Evolutionary conservation across 2,113 vertebrate genomes (phyloP), one percentile per base, ranked within the genome.

Genomic region (Circaetus gallicus): DNA sequence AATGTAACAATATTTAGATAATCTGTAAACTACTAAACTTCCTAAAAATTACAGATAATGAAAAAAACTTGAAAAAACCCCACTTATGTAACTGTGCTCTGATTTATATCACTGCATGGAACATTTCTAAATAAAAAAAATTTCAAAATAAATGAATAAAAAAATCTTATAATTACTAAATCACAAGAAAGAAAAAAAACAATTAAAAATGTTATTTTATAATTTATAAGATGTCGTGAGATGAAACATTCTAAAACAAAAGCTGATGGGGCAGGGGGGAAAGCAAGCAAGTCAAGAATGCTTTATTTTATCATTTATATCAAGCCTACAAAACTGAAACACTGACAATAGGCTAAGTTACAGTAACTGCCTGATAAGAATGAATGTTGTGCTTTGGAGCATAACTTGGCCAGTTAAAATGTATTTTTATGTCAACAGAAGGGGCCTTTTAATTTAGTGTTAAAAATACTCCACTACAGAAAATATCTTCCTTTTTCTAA

Each of bases 401-500:
- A 62, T 69, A 77, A 91, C 65, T 90, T 89, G 45, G 76, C 20
- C 34, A 72, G 69, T 38, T 66, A 84, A 95, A 96, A 92, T 1
- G 10, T 78, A 56, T 90, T 81, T 97, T 90, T 63, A 40, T 73
- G 82, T 84, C 45, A 90, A 93, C 38, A 96, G 78, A 92, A 67
- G 92, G 70, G 53, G 82, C 43, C 82, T 89, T 78, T 79, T 87
- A 91, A 96, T 92, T 92, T 95, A 95, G 94, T 93, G 96, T 96
- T 65, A 84, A 91, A 95, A 95, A 94, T 84, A 94, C 72, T 63
- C 25, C 3, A 49, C 66, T 82, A 92, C 58, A 90, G 95, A 96
- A 96, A 90, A 47, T 88, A 89, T 89, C 90, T 97, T 96, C 89
- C 67, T 94, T 94, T 91, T 97, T 88, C 50, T 62, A 96, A 91